These are phyloP conservation scores for Enteromius paludinosus DNA, from an alignment of 2,797 vertebrate species.

Conservation along the genomic window DNA sequence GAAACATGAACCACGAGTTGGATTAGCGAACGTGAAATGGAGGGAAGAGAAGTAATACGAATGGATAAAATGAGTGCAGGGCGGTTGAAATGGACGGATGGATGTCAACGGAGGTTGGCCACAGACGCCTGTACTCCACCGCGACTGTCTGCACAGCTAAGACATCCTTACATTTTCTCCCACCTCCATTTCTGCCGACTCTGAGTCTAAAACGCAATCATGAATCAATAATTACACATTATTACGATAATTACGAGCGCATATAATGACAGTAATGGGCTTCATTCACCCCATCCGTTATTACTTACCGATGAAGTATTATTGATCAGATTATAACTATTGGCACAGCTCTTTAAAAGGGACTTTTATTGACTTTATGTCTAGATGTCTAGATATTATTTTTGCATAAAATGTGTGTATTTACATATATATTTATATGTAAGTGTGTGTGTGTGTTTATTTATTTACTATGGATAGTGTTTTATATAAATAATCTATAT, in stretches of 20 bases:
- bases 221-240: slow-evolving; percentile 56
- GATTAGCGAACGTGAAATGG: slow-evolving; percentile 52
- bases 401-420: neutral
- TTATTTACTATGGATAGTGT: no score
- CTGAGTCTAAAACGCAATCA: slow-evolving; percentile 43
- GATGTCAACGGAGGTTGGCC: slow-evolving; percentile 73
- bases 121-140: slow-evolving; percentile 65
- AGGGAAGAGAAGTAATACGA: slow-evolving; percentile 44
- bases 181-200: slow-evolving; percentile 48
- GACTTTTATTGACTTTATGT: slow-evolving; percentile 7
- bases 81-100: slow-evolving; percentile 58
- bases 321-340: slow-evolving; percentile 34
- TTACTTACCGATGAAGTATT: slow-evolving; percentile 36
- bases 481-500: neutral
- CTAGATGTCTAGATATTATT: neutral
- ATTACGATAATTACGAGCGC: slow-evolving; percentile 54
- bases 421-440: neutral
- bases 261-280: slow-evolving; percentile 39
- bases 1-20: slow-evolving; percentile 61
- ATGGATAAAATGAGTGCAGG: slow-evolving; percentile 50
- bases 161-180: slow-evolving; percentile 56
- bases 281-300: slow-evolving; percentile 29
- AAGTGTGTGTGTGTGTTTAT: no score
- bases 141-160: slow-evolving; percentile 70
- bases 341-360: neutral